Evolutionary conservation across 1,140 invertebrate species (phyloP), one percentile per base, ranked within the genome.

Genomic region (Diabrotica undecimpunctata): DNA sequence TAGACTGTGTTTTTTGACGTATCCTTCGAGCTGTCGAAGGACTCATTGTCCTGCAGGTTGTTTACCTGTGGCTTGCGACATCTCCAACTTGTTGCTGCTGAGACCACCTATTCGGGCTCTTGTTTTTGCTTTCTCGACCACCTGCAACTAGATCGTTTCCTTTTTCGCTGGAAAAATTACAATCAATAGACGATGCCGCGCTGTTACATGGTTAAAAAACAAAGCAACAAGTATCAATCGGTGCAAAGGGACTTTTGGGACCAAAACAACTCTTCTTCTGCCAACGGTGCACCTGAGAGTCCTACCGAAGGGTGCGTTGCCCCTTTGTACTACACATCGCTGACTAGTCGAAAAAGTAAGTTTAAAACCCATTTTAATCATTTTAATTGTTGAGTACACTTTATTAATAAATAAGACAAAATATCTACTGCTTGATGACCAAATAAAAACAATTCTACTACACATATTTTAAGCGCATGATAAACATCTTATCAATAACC

Each of bases 121-220:
- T 70, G 66, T 70, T 73, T 71, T 70, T 62, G 61, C 69, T 66
- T 25, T 25, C 71, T 67, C 73, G 72, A 75, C 73, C 75, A 76
- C 73, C 75, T 75, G 75, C 70, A 68, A 67, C 41, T 52, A 25
- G 25, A 25, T 62, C 54, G 50, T 54, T 66, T 37, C 14, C 64
- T 39, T 12, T 38, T 51, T 12, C 46, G 8, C 54, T 25, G 39
- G 13, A 51, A 8, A 25, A 38, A 46, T 13, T 39, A 11, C 12
- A 57, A 60, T 56, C 13, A 25, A 25, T 12, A 37, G 68, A 75
- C 56, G 50, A 80, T 83, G 81, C 82, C 82, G 65, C 80, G 81
- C 51, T 83, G 81, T 70, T 83, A 83, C 69, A 83, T 83, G 81
- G 81, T 83, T 68, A 83, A 83, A 72, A 83, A 83, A 71, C 71